Evolutionary conservation across 2,797 vertebrate genomes (phyloP), one percentile per base, ranked within the genome.

Genomic region (Eupleurogrammus muticus): DNA sequence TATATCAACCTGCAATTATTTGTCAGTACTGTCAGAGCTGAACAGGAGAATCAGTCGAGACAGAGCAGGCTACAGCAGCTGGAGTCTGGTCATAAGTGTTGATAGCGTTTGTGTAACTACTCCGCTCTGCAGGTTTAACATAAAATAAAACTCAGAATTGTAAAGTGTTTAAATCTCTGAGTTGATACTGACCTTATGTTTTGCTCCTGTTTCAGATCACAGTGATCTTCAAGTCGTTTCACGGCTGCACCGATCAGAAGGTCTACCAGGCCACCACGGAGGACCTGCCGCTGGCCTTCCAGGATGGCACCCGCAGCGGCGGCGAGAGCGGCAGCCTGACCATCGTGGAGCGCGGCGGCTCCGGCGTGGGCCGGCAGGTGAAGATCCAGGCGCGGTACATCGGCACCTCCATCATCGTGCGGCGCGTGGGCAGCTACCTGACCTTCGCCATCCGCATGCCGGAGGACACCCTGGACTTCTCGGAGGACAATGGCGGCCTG

Each of bases 361-460:
- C 87, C 0, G 92, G 92, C 1, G 79, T 75, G 1, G 90, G 93
- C 21, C 90, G 93, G 1, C 94, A 94, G 76, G 94, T 95, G 55
- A 93, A 90, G 84, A 95, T 96, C 70, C 94, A 94, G 62, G 95
- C 95, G n/a, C 92, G 91, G 10, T 93, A 95, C 85, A 93, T 95
- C 1, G 94, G 94, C 60, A 93, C 94, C 0, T 94, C 94, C 71
- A 92, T 95, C 74, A 95, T 96, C 16, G 91, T 95, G 40, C 90
- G 94, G 0, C 94, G 92, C 0, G 94, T 95, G 36, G 95, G 94
- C 55, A 94, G 90, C 86, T 96, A 96, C 90, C 88, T 96, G 60
- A 96, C 95, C 74, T 96, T 96, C 0, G 95, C 95, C 78, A 93
- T 96, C 77, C 94, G 94, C 56, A 91, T 95, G 89, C 95, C 95